A percentile compares a stretch with the other conserved stretches of the same genome.
Evolutionary conservation across 1,140 invertebrate genomes (phyloP).

Genomic region (Geopemphigus sp.): DNA sequence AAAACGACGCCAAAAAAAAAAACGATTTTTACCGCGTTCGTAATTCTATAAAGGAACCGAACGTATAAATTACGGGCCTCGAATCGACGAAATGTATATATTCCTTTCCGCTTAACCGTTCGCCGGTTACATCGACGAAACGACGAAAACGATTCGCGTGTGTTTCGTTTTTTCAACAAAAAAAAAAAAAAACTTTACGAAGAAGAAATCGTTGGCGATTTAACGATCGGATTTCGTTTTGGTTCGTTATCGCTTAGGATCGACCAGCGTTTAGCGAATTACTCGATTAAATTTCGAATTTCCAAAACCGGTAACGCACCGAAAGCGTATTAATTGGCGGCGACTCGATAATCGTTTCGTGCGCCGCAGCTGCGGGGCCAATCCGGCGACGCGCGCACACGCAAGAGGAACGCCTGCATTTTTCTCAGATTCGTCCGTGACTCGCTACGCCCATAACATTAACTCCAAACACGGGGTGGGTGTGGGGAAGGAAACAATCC

Average conservation of each 20-base stretch:
- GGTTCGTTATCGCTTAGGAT: too few relatives aligned
- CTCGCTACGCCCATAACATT: conserved; percentile 31
- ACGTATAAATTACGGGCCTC: too few relatives aligned
- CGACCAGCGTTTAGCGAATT: background rate
- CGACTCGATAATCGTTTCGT: conserved; percentile 18
- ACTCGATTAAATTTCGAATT: background rate
- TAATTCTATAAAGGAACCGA: background rate
- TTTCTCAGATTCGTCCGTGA: conserved; percentile 13
- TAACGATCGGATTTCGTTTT: too few relatives aligned
- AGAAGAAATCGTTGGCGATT: too few relatives aligned
- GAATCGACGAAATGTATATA: too few relatives aligned
- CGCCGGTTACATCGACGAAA: too few relatives aligned
- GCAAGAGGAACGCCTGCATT: conserved; percentile 29
- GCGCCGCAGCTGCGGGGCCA: conserved; percentile 16
- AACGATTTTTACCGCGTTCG: conserved; percentile 6
- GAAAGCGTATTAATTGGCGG: conserved; percentile 1
- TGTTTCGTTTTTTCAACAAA: too few relatives aligned
- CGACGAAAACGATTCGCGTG: too few relatives aligned
- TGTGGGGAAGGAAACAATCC: conserved; percentile 23
- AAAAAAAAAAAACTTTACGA: too few relatives aligned
- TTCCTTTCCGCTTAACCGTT: too few relatives aligned
- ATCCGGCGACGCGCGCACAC: background rate
- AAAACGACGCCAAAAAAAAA: too few relatives aligned
- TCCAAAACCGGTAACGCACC: background rate
- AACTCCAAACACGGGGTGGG: too few relatives aligned